Conservation (phyloP, 1,140 invertebrate genomes). For the Cotesia chilonis region DNA sequence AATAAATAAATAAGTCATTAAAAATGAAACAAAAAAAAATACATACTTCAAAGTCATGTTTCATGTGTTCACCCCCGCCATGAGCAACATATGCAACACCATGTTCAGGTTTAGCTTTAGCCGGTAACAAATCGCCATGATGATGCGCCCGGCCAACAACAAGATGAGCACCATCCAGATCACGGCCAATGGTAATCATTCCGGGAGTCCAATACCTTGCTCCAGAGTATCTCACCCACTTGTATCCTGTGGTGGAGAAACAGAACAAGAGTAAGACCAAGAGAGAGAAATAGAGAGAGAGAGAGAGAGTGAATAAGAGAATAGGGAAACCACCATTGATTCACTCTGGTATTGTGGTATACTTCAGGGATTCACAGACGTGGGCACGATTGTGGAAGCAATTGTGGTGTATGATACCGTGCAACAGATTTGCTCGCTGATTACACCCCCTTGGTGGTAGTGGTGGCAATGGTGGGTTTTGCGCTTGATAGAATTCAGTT, state of each 20-base stretch:
- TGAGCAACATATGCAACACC: slow-evolving; percentile 60
- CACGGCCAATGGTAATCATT: slow-evolving; percentile 63
- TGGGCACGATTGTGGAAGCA: slow-evolving; percentile 27
- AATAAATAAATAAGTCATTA: too few relatives aligned
- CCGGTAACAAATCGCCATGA: slow-evolving; percentile 62
- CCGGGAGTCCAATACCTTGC: slow-evolving; percentile 55
- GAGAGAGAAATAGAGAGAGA: not conserved
- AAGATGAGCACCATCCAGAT: slow-evolving; percentile 61
- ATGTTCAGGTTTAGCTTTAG: slow-evolving; percentile 63
- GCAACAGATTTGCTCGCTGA: slow-evolving; percentile 34
- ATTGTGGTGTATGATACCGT: slow-evolving; percentile 32
- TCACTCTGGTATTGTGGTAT: slow-evolving; percentile 27
- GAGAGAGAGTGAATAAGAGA: not conserved
- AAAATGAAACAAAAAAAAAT: not conserved
- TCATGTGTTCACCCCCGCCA: slow-evolving; percentile 59
- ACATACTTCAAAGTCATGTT: slow-evolving; percentile 64
- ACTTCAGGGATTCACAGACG: slow-evolving; percentile 26
- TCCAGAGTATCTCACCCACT: slow-evolving; percentile 54
- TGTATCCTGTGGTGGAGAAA: slow-evolving; percentile 47
- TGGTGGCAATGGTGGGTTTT: slow-evolving; percentile 21
- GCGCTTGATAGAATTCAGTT: slow-evolving; percentile 23
- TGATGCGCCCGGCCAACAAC: slow-evolving; percentile 65
- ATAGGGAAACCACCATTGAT: slow-evolving; percentile 32
- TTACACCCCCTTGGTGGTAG: slow-evolving; percentile 19
- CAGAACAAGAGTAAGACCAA: too few relatives aligned